These are phyloP conservation scores for Lutjanus argentimaculatus DNA, from an alignment of 2,797 vertebrate species.

Conservation along the genomic window DNA sequence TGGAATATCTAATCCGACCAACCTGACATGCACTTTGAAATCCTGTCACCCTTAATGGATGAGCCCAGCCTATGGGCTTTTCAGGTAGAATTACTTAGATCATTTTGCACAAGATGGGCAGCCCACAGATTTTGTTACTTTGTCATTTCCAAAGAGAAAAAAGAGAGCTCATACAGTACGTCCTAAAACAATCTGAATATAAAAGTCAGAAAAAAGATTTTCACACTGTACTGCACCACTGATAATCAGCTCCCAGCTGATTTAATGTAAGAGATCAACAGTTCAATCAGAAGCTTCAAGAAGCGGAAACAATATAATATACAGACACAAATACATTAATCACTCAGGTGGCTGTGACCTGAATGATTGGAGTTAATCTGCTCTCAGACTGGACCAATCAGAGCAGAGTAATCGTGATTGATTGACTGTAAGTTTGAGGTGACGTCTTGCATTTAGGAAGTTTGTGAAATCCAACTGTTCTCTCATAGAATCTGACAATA, in stretches of 20 bases:
- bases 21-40: conserved; percentile 78
- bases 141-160: conserved; percentile 32
- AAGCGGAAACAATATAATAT: background rate
- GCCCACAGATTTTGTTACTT: conserved; percentile 45
- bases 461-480: background rate
- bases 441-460: background rate
- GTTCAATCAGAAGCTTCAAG: background rate
- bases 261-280: background rate
- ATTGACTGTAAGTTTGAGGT: background rate
- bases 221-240: background rate
- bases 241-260: background rate
- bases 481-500: background rate
- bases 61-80: conserved; percentile 65
- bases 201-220: background rate
- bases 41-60: conserved; percentile 70
- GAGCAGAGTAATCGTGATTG: background rate
- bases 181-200: background rate
- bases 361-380: background rate
- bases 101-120: conserved; percentile 52
- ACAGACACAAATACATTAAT: background rate
- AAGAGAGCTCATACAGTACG: background rate
- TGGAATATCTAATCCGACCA: conserved; percentile 73
- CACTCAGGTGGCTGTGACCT: background rate
- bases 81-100: conserved; percentile 75
- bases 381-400: background rate